Percentiles rank a stretch among this genome's conserved stretches.
Evolutionary conservation across 2,888 invertebrate genomes (phyloP).

Genomic region (Drymonia ruficornis): DNA sequence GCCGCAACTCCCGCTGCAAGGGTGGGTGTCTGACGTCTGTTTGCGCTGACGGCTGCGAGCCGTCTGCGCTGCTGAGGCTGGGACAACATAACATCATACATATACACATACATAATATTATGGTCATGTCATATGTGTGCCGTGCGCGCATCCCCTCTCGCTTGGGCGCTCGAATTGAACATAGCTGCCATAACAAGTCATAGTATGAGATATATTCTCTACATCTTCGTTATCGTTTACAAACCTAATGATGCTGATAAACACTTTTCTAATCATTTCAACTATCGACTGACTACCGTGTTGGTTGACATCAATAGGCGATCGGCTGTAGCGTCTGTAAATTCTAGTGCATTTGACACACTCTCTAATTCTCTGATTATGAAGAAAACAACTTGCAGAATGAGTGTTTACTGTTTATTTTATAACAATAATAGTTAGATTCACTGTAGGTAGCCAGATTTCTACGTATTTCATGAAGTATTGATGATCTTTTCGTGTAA

Average conservation of each 20-base stretch:
- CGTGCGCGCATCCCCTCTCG: no score
- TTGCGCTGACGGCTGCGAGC: conserved; percentile 52
- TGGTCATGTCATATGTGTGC: no score
- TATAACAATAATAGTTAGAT: no score
- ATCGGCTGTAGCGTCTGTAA: conserved; percentile 47
- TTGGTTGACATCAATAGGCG: conserved; percentile 50
- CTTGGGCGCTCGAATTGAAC: no score
- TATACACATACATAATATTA: conserved; percentile 26
- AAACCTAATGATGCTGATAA: no score
- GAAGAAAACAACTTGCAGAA: not conserved
- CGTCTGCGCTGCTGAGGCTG: conserved; percentile 48
- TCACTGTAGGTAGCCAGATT: no score
- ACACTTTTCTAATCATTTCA: conserved; percentile 8
- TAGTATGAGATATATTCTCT: no score
- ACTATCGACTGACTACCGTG: conserved; percentile 32
- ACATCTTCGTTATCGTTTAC: no score
- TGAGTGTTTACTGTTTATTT: not conserved
- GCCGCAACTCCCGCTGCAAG: conserved; percentile 83
- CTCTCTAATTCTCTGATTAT: conserved; percentile 37
- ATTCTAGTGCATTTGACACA: conserved; percentile 43
- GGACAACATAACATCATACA: conserved; percentile 44
- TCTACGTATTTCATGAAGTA: no score
- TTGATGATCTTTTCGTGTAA: no score
- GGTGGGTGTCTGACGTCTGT: conserved; percentile 77
- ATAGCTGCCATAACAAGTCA: no score